These are phyloP conservation scores for Mus pahari DNA, from an alignment of 2,113 vertebrate species.

Conservation along the genomic window DNA sequence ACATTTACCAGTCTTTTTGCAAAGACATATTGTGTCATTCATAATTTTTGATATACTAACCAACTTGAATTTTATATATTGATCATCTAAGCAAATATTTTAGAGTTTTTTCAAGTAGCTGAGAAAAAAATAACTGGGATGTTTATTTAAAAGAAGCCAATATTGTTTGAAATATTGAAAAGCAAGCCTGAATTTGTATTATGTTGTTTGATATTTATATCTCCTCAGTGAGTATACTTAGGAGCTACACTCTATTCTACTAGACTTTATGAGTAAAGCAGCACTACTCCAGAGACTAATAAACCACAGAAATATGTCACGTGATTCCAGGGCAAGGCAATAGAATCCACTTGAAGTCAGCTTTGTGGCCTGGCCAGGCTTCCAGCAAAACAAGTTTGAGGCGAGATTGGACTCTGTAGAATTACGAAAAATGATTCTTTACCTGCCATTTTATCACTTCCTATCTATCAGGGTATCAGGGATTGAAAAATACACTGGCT, in stretches of 20 bases:
- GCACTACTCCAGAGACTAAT: constrained; percentile 78
- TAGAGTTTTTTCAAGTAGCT: not conserved
- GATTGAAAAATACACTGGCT: constrained; percentile 82
- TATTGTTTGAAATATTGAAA: constrained; percentile 62
- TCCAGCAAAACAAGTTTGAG: constrained; percentile 71
- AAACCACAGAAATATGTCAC: constrained; percentile 81
- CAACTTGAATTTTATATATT: not conserved
- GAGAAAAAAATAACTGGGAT: not conserved
- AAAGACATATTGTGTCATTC: constrained; percentile 40
- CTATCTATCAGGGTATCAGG: constrained; percentile 78
- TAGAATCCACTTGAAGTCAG: constrained; percentile 74
- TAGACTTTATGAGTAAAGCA: constrained; percentile 71
- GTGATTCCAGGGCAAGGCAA: constrained; percentile 65
- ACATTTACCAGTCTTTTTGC: not conserved
- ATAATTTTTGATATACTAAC: constrained; percentile 45
- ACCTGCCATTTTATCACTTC: constrained; percentile 72
- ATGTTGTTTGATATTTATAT: constrained; percentile 80
- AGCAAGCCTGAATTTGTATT: constrained; percentile 63
- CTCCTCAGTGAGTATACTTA: constrained; percentile 68
- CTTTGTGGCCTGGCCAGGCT: constrained; percentile 49
- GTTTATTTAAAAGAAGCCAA: constrained; percentile 54
- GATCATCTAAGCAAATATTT: constrained; percentile 47
- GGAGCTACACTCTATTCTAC: constrained; percentile 47
- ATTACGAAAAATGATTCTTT: constrained; percentile 85
- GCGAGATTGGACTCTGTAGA: constrained; percentile 85